Conservation (phyloP, 2,888 invertebrate species). For the Orthonevra nobilis region DNA sequence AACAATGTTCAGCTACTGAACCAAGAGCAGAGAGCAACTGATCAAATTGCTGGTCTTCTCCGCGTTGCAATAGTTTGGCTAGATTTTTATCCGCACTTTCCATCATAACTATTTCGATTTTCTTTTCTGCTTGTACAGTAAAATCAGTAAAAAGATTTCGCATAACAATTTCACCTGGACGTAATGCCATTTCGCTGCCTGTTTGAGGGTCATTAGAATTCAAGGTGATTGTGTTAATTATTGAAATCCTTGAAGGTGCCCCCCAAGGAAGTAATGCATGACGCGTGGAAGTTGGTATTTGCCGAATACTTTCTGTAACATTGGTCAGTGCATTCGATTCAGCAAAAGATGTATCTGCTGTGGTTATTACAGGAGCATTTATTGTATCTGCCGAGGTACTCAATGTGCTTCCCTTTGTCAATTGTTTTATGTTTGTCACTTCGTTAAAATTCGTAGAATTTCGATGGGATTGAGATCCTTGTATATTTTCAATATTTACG, state of each 20-base stretch:
- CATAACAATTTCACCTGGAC: constrained; percentile 98
- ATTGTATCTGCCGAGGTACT: constrained; percentile 45
- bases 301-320: constrained; percentile 72
- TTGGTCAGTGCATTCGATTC: constrained; percentile 69
- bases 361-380: constrained; percentile 42
- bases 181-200: constrained; percentile 84
- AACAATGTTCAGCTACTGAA: constrained; percentile 97
- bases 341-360: constrained; percentile 54
- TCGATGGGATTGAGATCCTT: constrained; percentile 65
- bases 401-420: constrained; percentile 24
- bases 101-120: constrained; percentile 96
- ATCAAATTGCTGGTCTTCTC: constrained; percentile 97
- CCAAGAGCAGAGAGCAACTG: constrained; percentile 95
- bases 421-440: constrained; percentile 30
- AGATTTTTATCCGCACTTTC: constrained; percentile 97
- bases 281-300: constrained; percentile 76
- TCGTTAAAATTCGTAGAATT: constrained; percentile 48
- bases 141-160: constrained; percentile 97
- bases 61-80: constrained; percentile 96
- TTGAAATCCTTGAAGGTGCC: constrained; percentile 80
- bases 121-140: constrained; percentile 95
- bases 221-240: constrained; percentile 78
- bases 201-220: constrained; percentile 77
- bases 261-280: constrained; percentile 92
- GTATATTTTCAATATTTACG: constrained; percentile 59